These are phyloP conservation scores for Gila orcuttii DNA, from an alignment of 2,113 vertebrate genomes.

Conservation along the genomic window DNA sequence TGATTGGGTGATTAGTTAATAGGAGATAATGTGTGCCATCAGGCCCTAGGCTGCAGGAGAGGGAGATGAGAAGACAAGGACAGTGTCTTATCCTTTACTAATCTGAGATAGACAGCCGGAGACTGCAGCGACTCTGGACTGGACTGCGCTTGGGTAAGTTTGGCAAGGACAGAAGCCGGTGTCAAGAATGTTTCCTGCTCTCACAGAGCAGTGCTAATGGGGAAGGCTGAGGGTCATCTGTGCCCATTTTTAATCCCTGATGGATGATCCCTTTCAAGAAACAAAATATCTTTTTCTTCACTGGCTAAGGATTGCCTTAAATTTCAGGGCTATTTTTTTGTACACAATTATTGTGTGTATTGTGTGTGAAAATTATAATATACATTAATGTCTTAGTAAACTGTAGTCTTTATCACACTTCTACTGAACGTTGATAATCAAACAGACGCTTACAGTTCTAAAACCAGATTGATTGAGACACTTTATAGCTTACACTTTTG, in stretches of 20 bases:
- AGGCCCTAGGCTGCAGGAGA: constrained; percentile 46
- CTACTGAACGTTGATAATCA: neutral
- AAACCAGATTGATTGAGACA: no score
- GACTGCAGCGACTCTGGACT: neutral
- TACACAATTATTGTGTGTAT: neutral
- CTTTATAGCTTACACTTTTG: no score
- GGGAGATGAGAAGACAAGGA: constrained; percentile 44
- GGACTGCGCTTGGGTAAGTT: constrained; percentile 13
- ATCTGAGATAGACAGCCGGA: constrained; percentile 27
- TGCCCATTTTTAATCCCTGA: constrained; percentile 37
- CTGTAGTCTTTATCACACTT: neutral
- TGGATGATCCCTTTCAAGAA: constrained; percentile 37
- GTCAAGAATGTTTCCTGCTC: constrained; percentile 17
- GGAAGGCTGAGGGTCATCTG: constrained; percentile 44
- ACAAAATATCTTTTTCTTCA: neutral
- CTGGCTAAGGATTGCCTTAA: neutral
- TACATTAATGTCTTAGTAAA: neutral
- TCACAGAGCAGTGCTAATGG: constrained; percentile 37
- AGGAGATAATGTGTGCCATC: constrained; percentile 62
- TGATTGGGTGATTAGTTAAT: constrained; percentile 62
- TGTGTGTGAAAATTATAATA: no score
- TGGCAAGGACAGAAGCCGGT: constrained; percentile 43
- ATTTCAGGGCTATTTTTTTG: neutral
- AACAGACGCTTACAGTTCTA: no score
- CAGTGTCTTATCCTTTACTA: constrained; percentile 35